Evolutionary conservation across 2,113 vertebrate species (phyloP).

Genomic region (Fulica atra): DNA sequence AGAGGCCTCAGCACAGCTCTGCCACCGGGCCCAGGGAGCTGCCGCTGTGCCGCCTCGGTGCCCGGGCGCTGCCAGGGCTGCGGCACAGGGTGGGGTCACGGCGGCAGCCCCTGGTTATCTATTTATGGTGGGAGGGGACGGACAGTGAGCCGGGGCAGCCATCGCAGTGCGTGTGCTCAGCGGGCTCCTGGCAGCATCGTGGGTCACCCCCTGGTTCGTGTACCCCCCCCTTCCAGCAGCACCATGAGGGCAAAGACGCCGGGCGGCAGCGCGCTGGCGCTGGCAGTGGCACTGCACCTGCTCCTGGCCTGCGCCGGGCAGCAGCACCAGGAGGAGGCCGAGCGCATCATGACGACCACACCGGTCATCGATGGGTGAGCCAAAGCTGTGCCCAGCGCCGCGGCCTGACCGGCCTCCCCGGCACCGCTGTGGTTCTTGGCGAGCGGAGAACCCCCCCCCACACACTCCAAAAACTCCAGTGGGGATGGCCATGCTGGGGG

Average conservation of each 20-base stretch:
- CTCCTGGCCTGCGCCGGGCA: slow-evolving; percentile 16
- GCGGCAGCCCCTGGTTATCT: neutral
- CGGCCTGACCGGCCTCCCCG: fast-evolving
- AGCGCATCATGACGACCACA: slow-evolving; percentile 75
- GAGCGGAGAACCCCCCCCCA: neutral
- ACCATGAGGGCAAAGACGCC: too few species aligned
- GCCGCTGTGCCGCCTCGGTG: fast-evolving
- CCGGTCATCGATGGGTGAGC: slow-evolving; percentile 88
- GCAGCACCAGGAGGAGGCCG: slow-evolving; percentile 41
- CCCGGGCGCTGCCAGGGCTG: neutral
- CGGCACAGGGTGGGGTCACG: neutral
- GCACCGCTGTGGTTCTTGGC: neutral
- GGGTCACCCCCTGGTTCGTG: too few species aligned
- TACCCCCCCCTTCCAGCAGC: too few species aligned
- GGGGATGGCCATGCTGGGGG: neutral
- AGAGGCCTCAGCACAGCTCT: neutral
- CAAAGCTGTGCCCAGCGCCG: neutral
- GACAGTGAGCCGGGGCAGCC: neutral
- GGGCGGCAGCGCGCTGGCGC: neutral
- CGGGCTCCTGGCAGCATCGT: neutral
- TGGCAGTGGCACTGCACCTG: neutral
- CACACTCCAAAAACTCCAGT: neutral
- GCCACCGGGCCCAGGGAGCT: neutral
- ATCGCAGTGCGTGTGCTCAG: fast-evolving
- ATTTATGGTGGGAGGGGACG: neutral